Evolutionary conservation across 1,140 invertebrate species (phyloP), one percentile per base, ranked within the genome.

Genomic region (Pseudoatta argentina): DNA sequence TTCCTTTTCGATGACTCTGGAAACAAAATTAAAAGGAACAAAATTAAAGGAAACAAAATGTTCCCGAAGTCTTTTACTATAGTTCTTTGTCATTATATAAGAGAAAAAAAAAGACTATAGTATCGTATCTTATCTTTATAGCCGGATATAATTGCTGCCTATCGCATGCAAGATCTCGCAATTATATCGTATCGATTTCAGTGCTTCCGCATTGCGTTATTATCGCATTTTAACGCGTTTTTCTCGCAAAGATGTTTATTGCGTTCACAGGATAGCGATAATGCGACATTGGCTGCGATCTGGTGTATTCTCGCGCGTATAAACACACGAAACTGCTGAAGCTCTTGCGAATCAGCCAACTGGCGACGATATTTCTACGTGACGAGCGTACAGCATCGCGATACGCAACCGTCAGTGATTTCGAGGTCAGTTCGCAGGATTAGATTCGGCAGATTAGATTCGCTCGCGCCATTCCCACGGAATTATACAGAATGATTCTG

Each of bases 121-220:
- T 16, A 53, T 53, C 30, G 57, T 24, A 59, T 51, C 67, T 77
- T 82, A 27, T 86, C 82, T 81, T 85, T 51, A 48, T 82, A 85
- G 63, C 79, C 83, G 57, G 89, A 76, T 61, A 85, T 91, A 91
- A 91, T 91, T 91, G 88, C 87, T 89, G 86, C 90, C 90, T 91
- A 91, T 92, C 91, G 73, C 88, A 39, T 72, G 66, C 59, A n/a
- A 39, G 73, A 27, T n/a, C 53, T 71, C 34, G 86, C 73, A 77
- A 61, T 87, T 87, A 55, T 77, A 75, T 34, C 64, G 24, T 3
- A 48, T 30, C 73, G 30, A 21, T 67, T 87, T 67, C 87, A 89
- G 90, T 87, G 73, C 64, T 44, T 44, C 39, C 30, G 55, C 44
- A n/a, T 48, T 75, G 75, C 89, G 27, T 53, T 79, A 90, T 89